Base-by-base conservation (phyloP, 37 sponge, comb jelly and placozoan species). In the Aphrocallistes beatrix region DNA sequence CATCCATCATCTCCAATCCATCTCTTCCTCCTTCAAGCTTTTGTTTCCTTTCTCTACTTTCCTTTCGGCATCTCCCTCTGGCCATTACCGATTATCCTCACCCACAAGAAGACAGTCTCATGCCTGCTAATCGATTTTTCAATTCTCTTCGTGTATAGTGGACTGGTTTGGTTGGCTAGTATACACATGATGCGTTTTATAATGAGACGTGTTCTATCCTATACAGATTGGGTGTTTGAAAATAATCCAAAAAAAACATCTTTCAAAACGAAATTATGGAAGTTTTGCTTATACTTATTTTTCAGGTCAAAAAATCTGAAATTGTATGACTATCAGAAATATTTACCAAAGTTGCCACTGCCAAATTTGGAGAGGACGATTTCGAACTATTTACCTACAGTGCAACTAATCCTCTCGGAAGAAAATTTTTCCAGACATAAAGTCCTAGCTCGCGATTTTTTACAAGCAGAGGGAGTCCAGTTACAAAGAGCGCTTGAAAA, bases 211-310 rank as follows among this genome's bases (percentile, higher is more conserved):
- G 34, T 60, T 19, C 21, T 60, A 13, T 3, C 75, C n/a, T 60
- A 60, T 60, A 60, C 75, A 60, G 75, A 13, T 19, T 60, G 75
- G 75, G n/a, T 60, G 3, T 60, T 60, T 60, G 75, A 60, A n/a
- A n/a, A n/a, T 28, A 60, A 60, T 60, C 75, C 75, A 19, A 60
- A 60, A 60, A 25, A 19, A 25, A 19, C 75, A 8, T 19, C 75
- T 60, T 60, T 60, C 17, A 60, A 60, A 28, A 60, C 75, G 28
- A 60, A 60, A 60, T 30, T 60, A 8, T 60, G 75, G 75, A 3
- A 30, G n/a, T 3, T 60, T 25, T 60, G 32, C 3, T 25, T 30
- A 6, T 25, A 60, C 8, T 3, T 60, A 32, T 60, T 60, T 60
- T 30, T 60, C 75, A 32, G 21, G 3, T 1, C 75, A 19, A 13